These are phyloP conservation scores for Eupelmus urozonus DNA, from an alignment of 2,888 invertebrate species.

Conservation along the genomic window DNA sequence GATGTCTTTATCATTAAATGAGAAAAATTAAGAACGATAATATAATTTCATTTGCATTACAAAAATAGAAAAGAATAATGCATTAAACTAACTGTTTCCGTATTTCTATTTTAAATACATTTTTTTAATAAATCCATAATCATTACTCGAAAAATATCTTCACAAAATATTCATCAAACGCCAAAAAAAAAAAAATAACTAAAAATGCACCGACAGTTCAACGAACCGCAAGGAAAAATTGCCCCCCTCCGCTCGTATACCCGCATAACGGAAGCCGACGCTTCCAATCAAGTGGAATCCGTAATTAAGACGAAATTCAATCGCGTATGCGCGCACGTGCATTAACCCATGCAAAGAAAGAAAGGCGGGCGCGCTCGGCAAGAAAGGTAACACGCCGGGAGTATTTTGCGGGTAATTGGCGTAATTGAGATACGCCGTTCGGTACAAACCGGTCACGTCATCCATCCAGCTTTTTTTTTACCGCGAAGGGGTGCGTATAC, in stretches of 20 bases:
- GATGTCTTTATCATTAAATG: too few species aligned
- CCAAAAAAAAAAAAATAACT: not conserved
- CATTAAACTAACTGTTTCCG: too few species aligned
- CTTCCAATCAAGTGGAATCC: constrained; percentile 11
- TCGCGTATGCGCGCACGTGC: not conserved
- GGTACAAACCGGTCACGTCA: not conserved
- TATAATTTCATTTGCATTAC: too few species aligned
- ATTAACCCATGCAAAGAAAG: not conserved
- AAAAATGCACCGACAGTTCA: not conserved
- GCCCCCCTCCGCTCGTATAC: too few species aligned
- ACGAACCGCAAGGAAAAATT: constrained; percentile 20
- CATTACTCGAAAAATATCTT: too few species aligned
- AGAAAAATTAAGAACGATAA: too few species aligned
- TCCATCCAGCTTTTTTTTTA: not conserved
- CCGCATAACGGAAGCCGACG: constrained; percentile 5
- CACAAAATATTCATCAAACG: too few species aligned
- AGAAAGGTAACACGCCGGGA: not conserved
- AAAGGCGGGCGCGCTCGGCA: too few species aligned
- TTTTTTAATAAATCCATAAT: too few species aligned
- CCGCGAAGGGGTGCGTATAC: not conserved
- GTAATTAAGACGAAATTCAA: constrained; percentile 41
- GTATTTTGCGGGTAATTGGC: constrained; percentile 4
- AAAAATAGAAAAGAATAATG: too few species aligned
- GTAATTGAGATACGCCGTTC: constrained; percentile 6
- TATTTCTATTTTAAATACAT: too few species aligned